Base-by-base conservation (phyloP, 2,888 invertebrate species). In the Periphyllus acericola region DNA sequence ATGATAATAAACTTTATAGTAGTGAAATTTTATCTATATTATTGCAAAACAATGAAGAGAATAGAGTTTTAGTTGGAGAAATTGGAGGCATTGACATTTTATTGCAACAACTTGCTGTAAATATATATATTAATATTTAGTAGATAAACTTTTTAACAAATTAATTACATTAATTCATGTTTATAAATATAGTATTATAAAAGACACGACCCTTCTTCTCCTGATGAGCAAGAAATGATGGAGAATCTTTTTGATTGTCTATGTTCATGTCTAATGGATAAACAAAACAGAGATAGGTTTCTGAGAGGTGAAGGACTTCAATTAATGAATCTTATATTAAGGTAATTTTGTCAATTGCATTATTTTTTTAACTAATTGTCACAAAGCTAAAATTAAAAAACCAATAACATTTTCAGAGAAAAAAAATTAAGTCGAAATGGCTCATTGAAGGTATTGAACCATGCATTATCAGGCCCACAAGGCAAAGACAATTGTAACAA, bases 291-390 rank as follows among this genome's bases (percentile, higher is more conserved):
- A 81, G 97, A 97, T 89, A 94, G 96, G 89, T 99, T 99, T 92
- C 93, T 99, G 55, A 95, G 96, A 90, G 99, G 98, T 3, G 99
- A 99, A 93, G 99, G 99, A 5, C 93, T 99, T 81, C 99, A 99
- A 92, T 94, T 99, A 78, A 99, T 99, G 99, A 99, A 99, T 92
- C 94, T 99, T 89, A 99, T 99, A 98, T 93, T 99, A 71, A 94
- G 95, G 95, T 95, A 90, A 90, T 74, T 55, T 80, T 21, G 25
- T 80, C 6, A 36, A 36, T 52, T 1, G 0, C 3, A 36, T 52
- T 40, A 29, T 81, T 32, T 83, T 2, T 82, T 19, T 25, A 71
- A 68, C 75, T 66, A 29, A n/a, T 52, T 60, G n/a, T 74, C 5
- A 34, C 11, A 21, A 21, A 19, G n/a, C 46, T 5, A 21, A 66